Conservation (phyloP, 2,888 invertebrate genomes). For the Oithona nana region DNA sequence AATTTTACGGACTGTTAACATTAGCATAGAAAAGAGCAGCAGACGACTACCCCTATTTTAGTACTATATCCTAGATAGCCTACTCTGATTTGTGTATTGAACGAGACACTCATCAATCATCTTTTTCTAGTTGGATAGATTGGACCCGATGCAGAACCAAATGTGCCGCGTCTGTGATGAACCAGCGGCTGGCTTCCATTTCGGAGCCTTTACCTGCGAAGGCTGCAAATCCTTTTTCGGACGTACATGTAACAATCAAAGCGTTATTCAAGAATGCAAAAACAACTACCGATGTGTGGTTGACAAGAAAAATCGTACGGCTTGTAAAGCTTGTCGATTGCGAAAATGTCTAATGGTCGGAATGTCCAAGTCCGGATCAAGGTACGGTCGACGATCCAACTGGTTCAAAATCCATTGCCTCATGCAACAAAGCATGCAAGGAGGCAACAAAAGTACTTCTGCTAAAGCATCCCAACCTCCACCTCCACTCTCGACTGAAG, state of each 20-base stretch:
- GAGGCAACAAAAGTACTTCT: neutral
- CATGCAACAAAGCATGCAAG: constrained; percentile 35
- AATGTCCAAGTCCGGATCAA: constrained; percentile 74
- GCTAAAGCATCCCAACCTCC: neutral
- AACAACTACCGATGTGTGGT: constrained; percentile 77
- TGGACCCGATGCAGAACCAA: constrained; percentile 45
- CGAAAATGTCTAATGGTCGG: constrained; percentile 69
- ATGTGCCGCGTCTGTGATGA: constrained; percentile 89
- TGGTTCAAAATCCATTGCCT: constrained; percentile 87
- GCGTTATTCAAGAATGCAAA: constrained; percentile 47
- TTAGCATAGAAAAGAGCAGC: no score
- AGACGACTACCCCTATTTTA: no score
- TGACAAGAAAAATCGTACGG: constrained; percentile 72
- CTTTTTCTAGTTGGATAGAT: constrained; percentile 12
- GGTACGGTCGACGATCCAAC: constrained; percentile 36
- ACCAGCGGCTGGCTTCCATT: constrained; percentile 84
- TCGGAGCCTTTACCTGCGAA: constrained; percentile 85
- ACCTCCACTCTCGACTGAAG: neutral
- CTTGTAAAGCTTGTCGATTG: constrained; percentile 72
- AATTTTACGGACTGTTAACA: neutral
- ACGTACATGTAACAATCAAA: constrained; percentile 61
- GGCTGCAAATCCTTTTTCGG: constrained; percentile 88
- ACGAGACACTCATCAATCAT: no score
- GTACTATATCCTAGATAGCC: no score
- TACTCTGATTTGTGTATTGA: neutral